Evolutionary conservation across 2,797 vertebrate species (phyloP).

Genomic region (Clarias fuscus): DNA sequence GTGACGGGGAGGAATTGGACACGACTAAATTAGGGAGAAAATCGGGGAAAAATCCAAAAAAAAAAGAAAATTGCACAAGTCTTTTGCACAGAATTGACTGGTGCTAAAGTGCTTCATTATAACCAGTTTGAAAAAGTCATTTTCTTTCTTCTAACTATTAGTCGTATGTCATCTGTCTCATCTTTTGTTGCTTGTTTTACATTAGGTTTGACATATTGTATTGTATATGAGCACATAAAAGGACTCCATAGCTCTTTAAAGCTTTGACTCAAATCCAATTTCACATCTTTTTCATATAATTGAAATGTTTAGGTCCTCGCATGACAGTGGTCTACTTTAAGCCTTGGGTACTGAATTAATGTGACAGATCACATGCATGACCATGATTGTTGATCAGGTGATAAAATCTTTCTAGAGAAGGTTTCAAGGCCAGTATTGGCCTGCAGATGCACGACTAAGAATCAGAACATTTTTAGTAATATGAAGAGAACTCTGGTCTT

Average conservation of each 20-base stretch:
- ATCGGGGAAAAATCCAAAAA: too few species aligned
- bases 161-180: neutral
- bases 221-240: neutral
- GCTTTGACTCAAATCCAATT: neutral
- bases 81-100: too few species aligned
- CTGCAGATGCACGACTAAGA: neutral
- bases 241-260: neutral
- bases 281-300: neutral
- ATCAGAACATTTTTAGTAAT: neutral
- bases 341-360: neutral
- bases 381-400: neutral
- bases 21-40: too few species aligned
- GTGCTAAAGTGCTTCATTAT: neutral
- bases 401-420: neutral
- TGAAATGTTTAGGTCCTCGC: neutral
- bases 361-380: neutral
- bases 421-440: neutral
- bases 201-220: neutral
- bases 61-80: too few species aligned
- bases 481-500: neutral
- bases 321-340: neutral
- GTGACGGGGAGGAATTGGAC: too few species aligned
- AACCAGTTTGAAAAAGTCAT: neutral
- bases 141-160: neutral
- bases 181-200: neutral